Base-by-base conservation (phyloP, 2,888 invertebrate species). In the Lasioglossum pauxillum region DNA sequence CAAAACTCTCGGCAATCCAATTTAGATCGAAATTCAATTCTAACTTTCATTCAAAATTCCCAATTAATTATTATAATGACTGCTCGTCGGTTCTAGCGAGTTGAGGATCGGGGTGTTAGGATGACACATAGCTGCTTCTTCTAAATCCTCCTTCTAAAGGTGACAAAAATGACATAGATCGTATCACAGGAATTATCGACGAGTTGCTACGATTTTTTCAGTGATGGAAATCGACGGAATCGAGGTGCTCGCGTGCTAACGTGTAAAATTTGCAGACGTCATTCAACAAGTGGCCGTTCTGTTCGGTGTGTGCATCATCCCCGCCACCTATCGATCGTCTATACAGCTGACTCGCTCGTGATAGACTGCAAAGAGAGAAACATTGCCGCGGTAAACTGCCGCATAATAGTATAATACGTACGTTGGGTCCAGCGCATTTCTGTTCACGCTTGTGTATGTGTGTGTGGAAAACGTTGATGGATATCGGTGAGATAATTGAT, bases 241-340 rank as follows among this genome's bases (percentile, higher is more conserved):
- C 46, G 5, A 49, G 10, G 27, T 44, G 23, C 67, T 78, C 49
- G 64, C 31, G 35, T 27, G 35, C 49, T 85, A 46, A 53, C 27
- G 78, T 57, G 64, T 53, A 72, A 78, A 87, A 86, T 86, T 76
- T 80, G 75, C 75, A 57, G 69, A 79, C 82, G 35, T 67, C 80
- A 86, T 82, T 88, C 88, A 88, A 88, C 88, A 88, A 88, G 88
- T 88, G 88, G 88, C 73, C 77, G 85, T 76, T 80, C 49, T 78
- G 85, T 76, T 80, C 60, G 69, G 64, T 67, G 80, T 78, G 87
- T 82, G 67, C 69, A 74, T 82, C 76, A 57, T 64, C 80, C 80
- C 87, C 87, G 71, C 80, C 72, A 82, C 57, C 14, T 35, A 78
- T 86, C 87, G 79, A 80, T 87, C 87, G 60, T 78, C 77, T 73